phyloP scores from a whole-genome alignment of 1,140 invertebrate genomes.

The Manduca sexta region DNA sequence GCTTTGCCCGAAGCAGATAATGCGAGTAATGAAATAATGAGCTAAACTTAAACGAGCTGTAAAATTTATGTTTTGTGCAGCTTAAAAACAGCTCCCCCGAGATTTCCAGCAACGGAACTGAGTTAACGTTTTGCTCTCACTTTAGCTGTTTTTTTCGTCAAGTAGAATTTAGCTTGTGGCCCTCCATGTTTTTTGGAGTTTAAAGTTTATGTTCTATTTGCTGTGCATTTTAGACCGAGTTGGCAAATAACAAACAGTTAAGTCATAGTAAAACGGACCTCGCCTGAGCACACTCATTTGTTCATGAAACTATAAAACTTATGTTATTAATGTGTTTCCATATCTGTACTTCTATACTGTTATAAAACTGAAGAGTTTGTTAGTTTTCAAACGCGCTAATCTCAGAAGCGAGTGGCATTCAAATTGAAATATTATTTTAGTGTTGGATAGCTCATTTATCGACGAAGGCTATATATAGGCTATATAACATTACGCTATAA shows the following conservation, averaged over 20 bases:
- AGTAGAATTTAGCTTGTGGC: slow-evolving; percentile 37
- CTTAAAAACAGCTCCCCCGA: slow-evolving; percentile 59
- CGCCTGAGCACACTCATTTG: too few relatives aligned
- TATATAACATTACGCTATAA: too few relatives aligned
- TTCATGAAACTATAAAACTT: too few relatives aligned
- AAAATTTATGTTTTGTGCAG: slow-evolving; percentile 59
- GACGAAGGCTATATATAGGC: too few relatives aligned
- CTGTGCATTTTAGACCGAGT: slow-evolving; percentile 14
- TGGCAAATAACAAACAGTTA: background rate
- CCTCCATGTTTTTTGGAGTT: slow-evolving; percentile 26
- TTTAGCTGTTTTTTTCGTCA: slow-evolving; percentile 37
- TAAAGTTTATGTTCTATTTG: slow-evolving; percentile 22
- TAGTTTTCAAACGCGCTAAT: too few relatives aligned
- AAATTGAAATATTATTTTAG: too few relatives aligned
- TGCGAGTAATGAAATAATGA: slow-evolving; percentile 56
- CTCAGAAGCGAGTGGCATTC: too few relatives aligned
- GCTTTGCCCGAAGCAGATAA: slow-evolving; percentile 23
- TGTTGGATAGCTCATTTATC: too few relatives aligned
- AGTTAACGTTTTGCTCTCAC: slow-evolving; percentile 50
- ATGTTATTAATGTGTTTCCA: too few relatives aligned
- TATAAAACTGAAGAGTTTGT: too few relatives aligned
- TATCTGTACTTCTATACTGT: too few relatives aligned
- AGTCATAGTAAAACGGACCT: too few relatives aligned
- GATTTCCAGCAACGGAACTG: slow-evolving; percentile 48
- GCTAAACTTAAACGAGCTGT: slow-evolving; percentile 58